Conservation (phyloP, 2,888 invertebrate species). For the Euzetes globulus region DNA sequence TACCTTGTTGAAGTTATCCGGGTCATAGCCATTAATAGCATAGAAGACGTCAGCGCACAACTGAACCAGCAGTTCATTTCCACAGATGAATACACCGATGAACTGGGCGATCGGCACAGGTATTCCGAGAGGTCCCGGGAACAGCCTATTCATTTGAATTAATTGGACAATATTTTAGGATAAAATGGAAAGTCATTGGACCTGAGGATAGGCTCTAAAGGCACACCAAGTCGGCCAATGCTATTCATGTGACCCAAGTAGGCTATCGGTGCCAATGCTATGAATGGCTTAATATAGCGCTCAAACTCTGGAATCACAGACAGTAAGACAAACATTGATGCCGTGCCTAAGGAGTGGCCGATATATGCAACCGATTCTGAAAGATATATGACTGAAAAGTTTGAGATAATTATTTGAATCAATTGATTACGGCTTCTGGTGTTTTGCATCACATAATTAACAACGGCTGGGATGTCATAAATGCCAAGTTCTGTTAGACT, state of each 20-base stretch:
- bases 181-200: too few species aligned
- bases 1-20: constrained; percentile 28
- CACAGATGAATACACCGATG: constrained; percentile 20
- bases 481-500: constrained; percentile 2
- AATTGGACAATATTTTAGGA: too few species aligned
- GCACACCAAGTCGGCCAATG: constrained; percentile 22
- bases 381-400: not conserved
- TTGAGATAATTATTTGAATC: too few species aligned
- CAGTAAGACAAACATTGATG: constrained; percentile 30
- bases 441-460: not conserved
- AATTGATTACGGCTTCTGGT: not conserved
- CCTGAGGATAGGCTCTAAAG: too few species aligned
- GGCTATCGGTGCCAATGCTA: constrained; percentile 30
- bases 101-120: constrained; percentile 31
- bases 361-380: constrained; percentile 8
- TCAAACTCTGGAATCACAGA: constrained; percentile 32
- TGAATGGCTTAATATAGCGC: not conserved
- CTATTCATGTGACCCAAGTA: constrained; percentile 29
- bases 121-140: constrained; percentile 31
- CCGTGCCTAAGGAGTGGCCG: constrained; percentile 27
- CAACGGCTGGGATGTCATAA: constrained; percentile 24
- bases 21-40: constrained; percentile 24
- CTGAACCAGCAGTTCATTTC: not conserved
- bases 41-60: constrained; percentile 23
- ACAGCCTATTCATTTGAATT: constrained; percentile 8